phyloP scores from a whole-genome alignment of 2,797 vertebrate genomes.

The Pangasius krempfi region DNA sequence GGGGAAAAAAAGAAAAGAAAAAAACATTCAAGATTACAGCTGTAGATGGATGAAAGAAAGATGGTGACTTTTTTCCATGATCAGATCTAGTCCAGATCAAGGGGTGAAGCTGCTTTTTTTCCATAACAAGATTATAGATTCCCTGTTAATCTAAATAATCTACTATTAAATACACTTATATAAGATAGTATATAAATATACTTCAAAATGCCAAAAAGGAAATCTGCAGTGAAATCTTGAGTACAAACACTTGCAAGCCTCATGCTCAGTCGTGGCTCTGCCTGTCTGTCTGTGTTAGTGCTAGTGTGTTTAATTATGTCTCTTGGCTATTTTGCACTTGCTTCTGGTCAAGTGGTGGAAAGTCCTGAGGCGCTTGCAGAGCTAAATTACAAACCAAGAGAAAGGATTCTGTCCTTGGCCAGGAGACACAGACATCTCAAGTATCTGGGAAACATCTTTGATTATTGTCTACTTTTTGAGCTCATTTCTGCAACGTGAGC shows the following conservation, averaged over 20 bases:
- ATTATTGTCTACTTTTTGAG: slow-evolving; percentile 9
- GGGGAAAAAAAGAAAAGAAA: background rate
- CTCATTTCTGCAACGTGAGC: slow-evolving; percentile 23
- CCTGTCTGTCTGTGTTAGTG: slow-evolving; percentile 21
- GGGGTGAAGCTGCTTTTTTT: background rate
- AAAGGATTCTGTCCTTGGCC: slow-evolving; percentile 19
- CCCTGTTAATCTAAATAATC: background rate
- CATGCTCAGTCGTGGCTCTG: background rate
- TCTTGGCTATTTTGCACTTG: slow-evolving; percentile 18
- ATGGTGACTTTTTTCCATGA: background rate
- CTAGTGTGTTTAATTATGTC: slow-evolving; percentile 23
- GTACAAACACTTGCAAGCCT: background rate
- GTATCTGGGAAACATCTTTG: slow-evolving; percentile 27
- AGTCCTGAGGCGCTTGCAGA: background rate
- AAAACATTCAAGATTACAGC: background rate
- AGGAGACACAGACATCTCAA: slow-evolving; percentile 10
- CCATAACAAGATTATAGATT: background rate
- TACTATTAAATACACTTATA: background rate
- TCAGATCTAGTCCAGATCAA: background rate
- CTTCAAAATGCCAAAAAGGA: slow-evolving; percentile 3
- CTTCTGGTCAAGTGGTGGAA: slow-evolving; percentile 18
- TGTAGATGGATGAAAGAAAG: background rate
- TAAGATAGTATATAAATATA: background rate
- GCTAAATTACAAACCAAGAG: slow-evolving; percentile 13
- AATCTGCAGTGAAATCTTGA: background rate